phyloP scores from a whole-genome alignment of 2,888 invertebrate species.

The Petrolisthes manimaculis region DNA sequence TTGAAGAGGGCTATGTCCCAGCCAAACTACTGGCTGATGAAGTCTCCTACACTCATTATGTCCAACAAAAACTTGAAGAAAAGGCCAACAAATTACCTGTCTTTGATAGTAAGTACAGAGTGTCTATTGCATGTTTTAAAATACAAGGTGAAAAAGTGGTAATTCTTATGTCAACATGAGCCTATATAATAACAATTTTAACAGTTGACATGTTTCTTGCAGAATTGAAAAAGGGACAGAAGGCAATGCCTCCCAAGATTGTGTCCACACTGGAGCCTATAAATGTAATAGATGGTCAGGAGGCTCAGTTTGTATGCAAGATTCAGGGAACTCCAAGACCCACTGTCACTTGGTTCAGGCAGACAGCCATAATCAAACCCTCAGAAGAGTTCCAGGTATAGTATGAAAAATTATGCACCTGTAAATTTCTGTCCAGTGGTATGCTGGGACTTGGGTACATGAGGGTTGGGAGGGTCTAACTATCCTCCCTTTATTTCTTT shows the following conservation, averaged over 20 bases:
- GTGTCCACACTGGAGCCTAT: constrained; percentile 87
- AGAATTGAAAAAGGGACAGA: constrained; percentile 83
- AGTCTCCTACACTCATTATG: constrained; percentile 82
- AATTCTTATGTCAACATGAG: neutral
- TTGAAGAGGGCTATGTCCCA: constrained; percentile 95
- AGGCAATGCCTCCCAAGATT: constrained; percentile 85
- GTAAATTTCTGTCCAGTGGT: no score
- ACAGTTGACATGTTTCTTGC: constrained; percentile 65
- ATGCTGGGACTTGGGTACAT: no score
- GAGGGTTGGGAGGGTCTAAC: no score
- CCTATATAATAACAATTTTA: constrained; percentile 20
- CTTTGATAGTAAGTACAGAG: constrained; percentile 84
- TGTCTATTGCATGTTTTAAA: neutral
- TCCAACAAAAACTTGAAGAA: constrained; percentile 89
- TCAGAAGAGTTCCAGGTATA: constrained; percentile 85
- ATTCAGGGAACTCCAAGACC: constrained; percentile 95
- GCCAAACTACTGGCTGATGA: constrained; percentile 89
- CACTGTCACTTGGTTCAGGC: constrained; percentile 96
- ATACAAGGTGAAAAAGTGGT: neutral
- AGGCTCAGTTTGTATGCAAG: constrained; percentile 96
- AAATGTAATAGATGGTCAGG: constrained; percentile 86
- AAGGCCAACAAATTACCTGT: constrained; percentile 92
- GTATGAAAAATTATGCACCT: no score
- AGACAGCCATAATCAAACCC: constrained; percentile 91
- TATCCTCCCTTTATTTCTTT: no score